Percentiles rank a stretch among this genome's conserved stretches.
phyloP scores from a whole-genome alignment of 2,113 vertebrate species.

The Tetraodon nigroviridis region DNA sequence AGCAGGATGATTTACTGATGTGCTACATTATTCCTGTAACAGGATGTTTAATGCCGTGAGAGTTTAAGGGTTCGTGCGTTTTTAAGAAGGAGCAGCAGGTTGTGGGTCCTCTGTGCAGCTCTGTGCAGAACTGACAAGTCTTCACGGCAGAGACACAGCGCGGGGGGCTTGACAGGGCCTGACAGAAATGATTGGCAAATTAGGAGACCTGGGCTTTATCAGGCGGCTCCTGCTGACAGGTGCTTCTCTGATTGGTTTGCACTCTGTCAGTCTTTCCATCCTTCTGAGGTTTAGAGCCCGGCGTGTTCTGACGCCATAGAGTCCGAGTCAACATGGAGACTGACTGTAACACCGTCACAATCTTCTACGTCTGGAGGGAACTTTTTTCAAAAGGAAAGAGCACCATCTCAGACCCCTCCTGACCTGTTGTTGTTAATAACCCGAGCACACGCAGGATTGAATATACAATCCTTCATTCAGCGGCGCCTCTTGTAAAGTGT shows the following conservation, averaged over 20 bases:
- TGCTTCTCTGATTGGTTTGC: not conserved
- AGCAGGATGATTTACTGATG: too few species aligned
- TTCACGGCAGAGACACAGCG: constrained; percentile 13
- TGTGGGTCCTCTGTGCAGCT: not conserved
- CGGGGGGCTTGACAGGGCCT: constrained; percentile 7
- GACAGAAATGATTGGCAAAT: constrained; percentile 35
- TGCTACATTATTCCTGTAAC: not conserved
- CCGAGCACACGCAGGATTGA: too few species aligned
- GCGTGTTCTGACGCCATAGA: not conserved
- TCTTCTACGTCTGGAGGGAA: too few species aligned
- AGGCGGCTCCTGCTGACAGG: constrained; percentile 29
- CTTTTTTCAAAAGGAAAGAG: too few species aligned
- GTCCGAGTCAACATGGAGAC: not conserved
- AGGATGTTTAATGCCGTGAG: not conserved
- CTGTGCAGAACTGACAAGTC: constrained; percentile 13
- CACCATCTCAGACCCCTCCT: too few species aligned
- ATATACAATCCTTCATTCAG: too few species aligned
- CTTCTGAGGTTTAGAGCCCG: not conserved
- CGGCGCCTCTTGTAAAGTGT: too few species aligned
- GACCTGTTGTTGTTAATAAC: too few species aligned
- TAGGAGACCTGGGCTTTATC: constrained; percentile 23
- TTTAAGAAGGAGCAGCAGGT: not conserved
- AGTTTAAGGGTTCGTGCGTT: not conserved
- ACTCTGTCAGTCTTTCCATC: not conserved
- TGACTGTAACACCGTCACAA: not conserved